These are phyloP conservation scores for Nymphalis urticae DNA, from an alignment of 2,888 invertebrate species.

Conservation along the genomic window DNA sequence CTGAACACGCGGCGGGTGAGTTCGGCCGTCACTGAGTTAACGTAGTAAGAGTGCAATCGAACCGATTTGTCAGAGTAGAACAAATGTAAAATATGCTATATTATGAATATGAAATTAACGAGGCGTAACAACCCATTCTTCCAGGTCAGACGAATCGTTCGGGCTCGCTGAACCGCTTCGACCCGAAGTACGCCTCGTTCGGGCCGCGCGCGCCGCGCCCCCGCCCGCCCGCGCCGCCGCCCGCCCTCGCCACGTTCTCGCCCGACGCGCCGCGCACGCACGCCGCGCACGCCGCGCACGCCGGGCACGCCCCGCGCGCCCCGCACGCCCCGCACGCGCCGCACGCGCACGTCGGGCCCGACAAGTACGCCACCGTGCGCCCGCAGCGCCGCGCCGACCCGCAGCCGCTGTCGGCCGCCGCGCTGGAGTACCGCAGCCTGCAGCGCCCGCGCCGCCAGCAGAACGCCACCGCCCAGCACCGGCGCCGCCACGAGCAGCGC, in stretches of 20 bases:
- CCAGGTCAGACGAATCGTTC: constrained; percentile 66
- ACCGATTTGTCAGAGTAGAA: no score
- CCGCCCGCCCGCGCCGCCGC: constrained; percentile 68
- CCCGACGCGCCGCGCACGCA: constrained; percentile 45
- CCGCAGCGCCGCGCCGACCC: constrained; percentile 65
- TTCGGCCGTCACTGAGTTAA: neutral
- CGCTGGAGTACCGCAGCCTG: constrained; percentile 82
- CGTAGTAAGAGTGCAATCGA: no score
- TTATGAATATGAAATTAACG: no score
- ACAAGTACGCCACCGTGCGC: constrained; percentile 69
- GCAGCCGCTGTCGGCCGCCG: constrained; percentile 79
- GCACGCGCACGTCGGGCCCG: constrained; percentile 41
- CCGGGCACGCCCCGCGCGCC: constrained; percentile 52
- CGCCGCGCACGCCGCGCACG: constrained; percentile 17
- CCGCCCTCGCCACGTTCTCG: constrained; percentile 62
- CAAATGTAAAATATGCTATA: no score
- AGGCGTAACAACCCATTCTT: neutral
- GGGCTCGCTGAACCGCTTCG: constrained; percentile 81
- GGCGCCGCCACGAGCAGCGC: constrained; percentile 43
- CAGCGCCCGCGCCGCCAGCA: constrained; percentile 76
- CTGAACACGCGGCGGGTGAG: constrained; percentile 48
- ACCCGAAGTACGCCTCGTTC: constrained; percentile 82
- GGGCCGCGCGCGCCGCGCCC: constrained; percentile 76
- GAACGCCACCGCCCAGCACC: constrained; percentile 42
- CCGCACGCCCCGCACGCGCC: constrained; percentile 64